Evolutionary conservation across 2,888 invertebrate species (phyloP).

Genomic region (Coecobrya sp.): DNA sequence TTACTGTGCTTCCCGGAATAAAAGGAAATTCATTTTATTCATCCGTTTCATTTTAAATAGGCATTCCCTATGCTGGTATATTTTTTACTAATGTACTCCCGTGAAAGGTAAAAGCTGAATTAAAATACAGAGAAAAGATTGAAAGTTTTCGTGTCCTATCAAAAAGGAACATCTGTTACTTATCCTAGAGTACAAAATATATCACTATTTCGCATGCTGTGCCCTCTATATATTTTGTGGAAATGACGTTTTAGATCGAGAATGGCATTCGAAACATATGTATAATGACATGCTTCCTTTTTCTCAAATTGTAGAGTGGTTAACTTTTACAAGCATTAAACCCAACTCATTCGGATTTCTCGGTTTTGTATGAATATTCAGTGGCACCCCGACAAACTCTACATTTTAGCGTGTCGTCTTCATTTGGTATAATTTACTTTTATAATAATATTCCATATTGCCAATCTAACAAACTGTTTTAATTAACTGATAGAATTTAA

Average conservation of each 20-base stretch:
- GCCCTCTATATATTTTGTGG: background rate
- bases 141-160: slow-evolving; percentile 27
- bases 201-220: slow-evolving; percentile 35
- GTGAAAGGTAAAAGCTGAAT: slow-evolving; percentile 1
- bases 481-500: slow-evolving; percentile 19
- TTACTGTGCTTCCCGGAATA: background rate
- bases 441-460: background rate
- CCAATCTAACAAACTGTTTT: background rate
- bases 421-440: background rate
- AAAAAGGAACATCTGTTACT: slow-evolving; percentile 34
- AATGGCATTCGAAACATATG: slow-evolving; percentile 9
- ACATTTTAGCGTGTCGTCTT: background rate
- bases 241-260: slow-evolving; percentile 27
- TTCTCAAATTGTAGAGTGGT: background rate
- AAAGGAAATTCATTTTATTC: background rate
- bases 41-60: background rate
- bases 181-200: background rate
- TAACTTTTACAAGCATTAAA: background rate
- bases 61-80: background rate
- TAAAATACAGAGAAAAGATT: background rate
- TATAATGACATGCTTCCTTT: slow-evolving; percentile 4
- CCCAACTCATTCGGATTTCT: background rate
- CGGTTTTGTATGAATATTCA: slow-evolving; percentile 4
- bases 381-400: no score
- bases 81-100: background rate